These are phyloP conservation scores for Drosophila mercatorum DNA, from an alignment of 2,888 invertebrate genomes.

Conservation along the genomic window DNA sequence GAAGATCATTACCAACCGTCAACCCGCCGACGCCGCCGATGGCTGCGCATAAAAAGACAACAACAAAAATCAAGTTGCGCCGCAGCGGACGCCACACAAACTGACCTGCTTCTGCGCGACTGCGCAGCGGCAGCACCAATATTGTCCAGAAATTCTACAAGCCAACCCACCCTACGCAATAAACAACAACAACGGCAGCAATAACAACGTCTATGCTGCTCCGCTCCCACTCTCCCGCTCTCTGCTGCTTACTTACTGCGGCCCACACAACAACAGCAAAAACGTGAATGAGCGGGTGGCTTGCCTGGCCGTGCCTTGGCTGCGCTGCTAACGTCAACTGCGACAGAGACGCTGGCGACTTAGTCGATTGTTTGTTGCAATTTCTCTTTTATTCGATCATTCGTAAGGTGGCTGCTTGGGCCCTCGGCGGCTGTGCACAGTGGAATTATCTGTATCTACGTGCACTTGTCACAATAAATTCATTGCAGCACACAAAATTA, in stretches of 20 bases:
- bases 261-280: slow-evolving; percentile 60
- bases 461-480: neutral
- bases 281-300: slow-evolving; percentile 75
- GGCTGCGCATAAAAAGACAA: slow-evolving; percentile 53
- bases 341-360: slow-evolving; percentile 48
- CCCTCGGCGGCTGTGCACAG: slow-evolving; percentile 52
- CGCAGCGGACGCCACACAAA: slow-evolving; percentile 65
- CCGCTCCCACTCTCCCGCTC: slow-evolving; percentile 59
- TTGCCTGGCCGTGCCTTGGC: slow-evolving; percentile 68
- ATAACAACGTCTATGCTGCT: slow-evolving; percentile 28
- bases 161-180: slow-evolving; percentile 70
- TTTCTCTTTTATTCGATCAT: slow-evolving; percentile 79
- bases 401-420: slow-evolving; percentile 75
- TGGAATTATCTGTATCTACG: slow-evolving; percentile 12
- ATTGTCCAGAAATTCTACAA: slow-evolving; percentile 72
- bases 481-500: neutral
- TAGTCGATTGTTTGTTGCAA: slow-evolving; percentile 71
- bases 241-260: slow-evolving; percentile 40
- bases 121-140: slow-evolving; percentile 37
- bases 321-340: slow-evolving; percentile 45
- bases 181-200: slow-evolving; percentile 33
- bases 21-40: slow-evolving; percentile 60
- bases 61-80: slow-evolving; percentile 76
- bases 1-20: slow-evolving; percentile 75
- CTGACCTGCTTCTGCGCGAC: slow-evolving; percentile 74